Conservation (phyloP, 2,888 invertebrate genomes). For the Drosophila greeni region DNA sequence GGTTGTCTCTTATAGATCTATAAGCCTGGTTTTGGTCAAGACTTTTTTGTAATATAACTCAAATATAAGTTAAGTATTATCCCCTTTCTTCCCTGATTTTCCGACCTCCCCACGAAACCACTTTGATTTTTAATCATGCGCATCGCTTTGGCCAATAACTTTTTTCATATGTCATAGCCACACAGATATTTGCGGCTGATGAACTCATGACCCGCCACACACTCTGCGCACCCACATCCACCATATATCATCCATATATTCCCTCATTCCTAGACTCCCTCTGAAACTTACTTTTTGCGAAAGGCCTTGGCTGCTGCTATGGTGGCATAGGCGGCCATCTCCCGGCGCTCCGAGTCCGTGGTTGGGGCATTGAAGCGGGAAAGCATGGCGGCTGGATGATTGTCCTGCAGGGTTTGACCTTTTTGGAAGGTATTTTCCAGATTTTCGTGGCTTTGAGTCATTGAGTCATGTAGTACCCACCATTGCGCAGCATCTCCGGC, state of each 20-base stretch:
- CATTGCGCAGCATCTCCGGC: conserved; percentile 77
- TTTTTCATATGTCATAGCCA: conserved; percentile 47
- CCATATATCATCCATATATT: not conserved
- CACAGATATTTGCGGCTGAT: conserved; percentile 39
- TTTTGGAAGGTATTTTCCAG: conserved; percentile 18
- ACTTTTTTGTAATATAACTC: not conserved
- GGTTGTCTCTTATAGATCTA: no score
- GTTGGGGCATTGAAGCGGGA: conserved; percentile 78
- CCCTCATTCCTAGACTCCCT: not conserved
- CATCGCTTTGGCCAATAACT: conserved; percentile 44
- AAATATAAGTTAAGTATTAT: not conserved
- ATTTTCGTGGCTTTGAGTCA: conserved; percentile 26
- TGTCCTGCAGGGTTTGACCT: conserved; percentile 76
- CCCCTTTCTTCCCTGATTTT: not conserved
- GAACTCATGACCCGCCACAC: conserved; percentile 26
- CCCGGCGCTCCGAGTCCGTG: conserved; percentile 68
- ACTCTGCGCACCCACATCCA: not conserved
- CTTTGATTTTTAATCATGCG: conserved; percentile 49
- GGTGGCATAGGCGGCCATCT: conserved; percentile 78
- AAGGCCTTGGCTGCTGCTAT: conserved; percentile 78
- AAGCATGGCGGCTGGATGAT: conserved; percentile 78
- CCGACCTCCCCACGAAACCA: conserved; percentile 12
- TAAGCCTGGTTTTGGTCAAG: no score
- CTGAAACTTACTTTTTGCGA: conserved; percentile 77
- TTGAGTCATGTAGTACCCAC: conserved; percentile 58